phyloP scores from a whole-genome alignment of 2,888 invertebrate species.

The Thymelicus acteon region DNA sequence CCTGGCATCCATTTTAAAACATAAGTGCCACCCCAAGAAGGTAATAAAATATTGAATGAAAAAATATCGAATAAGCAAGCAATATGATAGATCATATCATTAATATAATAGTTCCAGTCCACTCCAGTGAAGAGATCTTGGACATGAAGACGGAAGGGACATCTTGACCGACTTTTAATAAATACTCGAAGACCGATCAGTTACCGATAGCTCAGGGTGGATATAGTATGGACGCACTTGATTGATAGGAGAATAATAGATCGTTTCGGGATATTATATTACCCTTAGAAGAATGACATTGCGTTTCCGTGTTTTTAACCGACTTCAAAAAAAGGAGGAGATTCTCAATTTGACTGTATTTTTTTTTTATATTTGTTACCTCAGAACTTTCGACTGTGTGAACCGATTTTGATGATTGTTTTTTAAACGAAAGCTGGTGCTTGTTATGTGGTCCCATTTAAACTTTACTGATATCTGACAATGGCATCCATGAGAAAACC shows the following conservation, averaged over 20 bases:
- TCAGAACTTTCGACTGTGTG: no score
- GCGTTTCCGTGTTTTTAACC: no score
- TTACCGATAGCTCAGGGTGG: background rate
- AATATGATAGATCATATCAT: background rate
- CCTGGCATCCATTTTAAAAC: no score
- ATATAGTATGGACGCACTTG: background rate
- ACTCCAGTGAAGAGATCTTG: background rate
- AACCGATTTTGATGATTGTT: no score
- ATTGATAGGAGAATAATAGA: conserved; percentile 2
- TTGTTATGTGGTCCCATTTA: no score
- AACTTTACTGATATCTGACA: no score
- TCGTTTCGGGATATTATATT: background rate
- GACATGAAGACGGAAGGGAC: background rate
- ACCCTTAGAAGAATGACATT: background rate
- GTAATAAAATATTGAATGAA: background rate
- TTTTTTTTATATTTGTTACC: no score
- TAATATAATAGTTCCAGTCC: background rate
- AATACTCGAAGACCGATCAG: conserved; percentile 1
- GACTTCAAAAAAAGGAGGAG: no score
- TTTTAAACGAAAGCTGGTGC: no score
- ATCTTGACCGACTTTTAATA: conserved; percentile 6
- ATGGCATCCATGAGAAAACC: no score
- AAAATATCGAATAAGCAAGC: background rate
- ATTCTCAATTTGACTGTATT: no score
- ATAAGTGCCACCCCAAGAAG: background rate